Evolutionary conservation across 2,797 vertebrate genomes (phyloP), one percentile per base, ranked within the genome.

Genomic region (Catamblyrhynchus diadema): DNA sequence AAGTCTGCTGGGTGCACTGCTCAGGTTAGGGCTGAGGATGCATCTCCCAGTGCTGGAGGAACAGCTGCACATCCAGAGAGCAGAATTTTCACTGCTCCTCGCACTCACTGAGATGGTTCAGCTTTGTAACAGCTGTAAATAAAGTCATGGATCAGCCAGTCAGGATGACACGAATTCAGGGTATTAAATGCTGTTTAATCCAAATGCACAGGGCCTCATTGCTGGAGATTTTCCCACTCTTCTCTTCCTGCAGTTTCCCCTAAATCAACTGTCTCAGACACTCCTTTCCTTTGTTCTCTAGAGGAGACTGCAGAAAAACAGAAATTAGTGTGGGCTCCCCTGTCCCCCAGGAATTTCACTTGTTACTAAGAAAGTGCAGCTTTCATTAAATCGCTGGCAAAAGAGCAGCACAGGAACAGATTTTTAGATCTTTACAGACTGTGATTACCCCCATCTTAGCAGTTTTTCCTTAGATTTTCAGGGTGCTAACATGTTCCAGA

Each of bases 151-250:
- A 65, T 90, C 73, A 61, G 54, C 21, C 66, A 65, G 39, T 10
- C 83, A 69, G 61, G 42, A 28, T 84, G 77, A 94, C 72, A 93
- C 66, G 92, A 96, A 95, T 78, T 83, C 37, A 1, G 47, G 37
- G 77, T 47, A 90, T 90, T 95, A 92, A 95, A 65, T 15, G 32
- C 16, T 47, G 22, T 62, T 90, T 93, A 90, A 92, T 75, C 94
- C 88, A 86, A 79, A 86, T 41, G 53, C 77, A 81, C 42, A 28
- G 65, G 24, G 37, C 32, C 28, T 86, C 45, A 42, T 27, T 81
- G n/a, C 37, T 24, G 39, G 54, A 84, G 80, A 75, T 88, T 81
- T 83, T 24, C 33, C 45, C 37, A 56, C 30, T 74, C 48, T 37
- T 47, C 45, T 37, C 19, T 15, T 91, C 27, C 47, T 35, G 20